These are phyloP conservation scores for Monochamus alternatus DNA, from an alignment of 2,888 invertebrate genomes.

Conservation along the genomic window DNA sequence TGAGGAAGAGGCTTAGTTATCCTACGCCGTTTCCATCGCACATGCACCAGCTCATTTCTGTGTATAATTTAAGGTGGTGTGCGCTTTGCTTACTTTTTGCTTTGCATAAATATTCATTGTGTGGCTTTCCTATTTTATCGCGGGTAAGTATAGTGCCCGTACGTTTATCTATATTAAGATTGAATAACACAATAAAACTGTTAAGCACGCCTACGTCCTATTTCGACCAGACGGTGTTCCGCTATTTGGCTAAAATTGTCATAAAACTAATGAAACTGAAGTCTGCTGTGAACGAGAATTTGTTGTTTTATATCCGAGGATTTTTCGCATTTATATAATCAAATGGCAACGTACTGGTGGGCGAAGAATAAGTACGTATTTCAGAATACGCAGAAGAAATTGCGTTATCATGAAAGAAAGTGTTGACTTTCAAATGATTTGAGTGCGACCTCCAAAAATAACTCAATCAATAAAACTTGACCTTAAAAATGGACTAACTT, in stretches of 20 bases:
- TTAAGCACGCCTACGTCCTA: constrained; percentile 8
- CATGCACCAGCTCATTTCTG: constrained; percentile 28
- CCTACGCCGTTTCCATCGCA: constrained; percentile 48
- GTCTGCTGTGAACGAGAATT: background rate
- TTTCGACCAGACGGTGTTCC: constrained; percentile 4
- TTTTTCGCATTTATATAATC: too few species aligned
- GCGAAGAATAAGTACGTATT: too few species aligned
- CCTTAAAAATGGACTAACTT: too few species aligned
- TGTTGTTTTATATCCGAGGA: background rate
- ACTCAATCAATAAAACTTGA: too few species aligned
- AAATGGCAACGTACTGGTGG: too few species aligned
- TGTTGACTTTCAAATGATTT: too few species aligned
- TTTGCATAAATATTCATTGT: constrained; percentile 28
- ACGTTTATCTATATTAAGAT: constrained; percentile 11
- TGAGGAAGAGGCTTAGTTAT: constrained; percentile 47
- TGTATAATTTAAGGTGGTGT: constrained; percentile 20
- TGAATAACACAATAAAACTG: constrained; percentile 13
- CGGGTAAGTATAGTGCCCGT: constrained; percentile 6
- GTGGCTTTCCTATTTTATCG: constrained; percentile 18
- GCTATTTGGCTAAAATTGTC: background rate
- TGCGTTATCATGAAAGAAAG: too few species aligned
- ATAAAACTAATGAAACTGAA: background rate
- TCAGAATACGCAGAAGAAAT: too few species aligned
- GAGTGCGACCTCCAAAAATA: too few species aligned
- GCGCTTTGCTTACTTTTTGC: constrained; percentile 18